Evolutionary conservation across 2,888 invertebrate genomes (phyloP).

Genomic region (Eupithecia vulgata): DNA sequence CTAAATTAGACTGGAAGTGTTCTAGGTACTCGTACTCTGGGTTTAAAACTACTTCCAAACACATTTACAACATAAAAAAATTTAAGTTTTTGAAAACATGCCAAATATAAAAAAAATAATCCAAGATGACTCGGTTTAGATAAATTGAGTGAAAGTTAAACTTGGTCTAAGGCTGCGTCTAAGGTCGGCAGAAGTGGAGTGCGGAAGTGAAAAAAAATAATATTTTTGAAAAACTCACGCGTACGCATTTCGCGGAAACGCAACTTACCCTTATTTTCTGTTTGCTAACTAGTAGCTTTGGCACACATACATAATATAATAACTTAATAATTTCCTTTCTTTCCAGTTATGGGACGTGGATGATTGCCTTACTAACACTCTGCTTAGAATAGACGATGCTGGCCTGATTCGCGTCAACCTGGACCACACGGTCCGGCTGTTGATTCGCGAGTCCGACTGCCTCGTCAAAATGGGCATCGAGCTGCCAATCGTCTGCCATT

Average conservation of each 20-base stretch:
- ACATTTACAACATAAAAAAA: too few relatives aligned
- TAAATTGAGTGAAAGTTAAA: too few relatives aligned
- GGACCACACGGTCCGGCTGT: constrained; percentile 88
- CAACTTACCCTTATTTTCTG: not conserved
- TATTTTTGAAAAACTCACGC: too few relatives aligned
- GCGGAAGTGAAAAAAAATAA: not conserved
- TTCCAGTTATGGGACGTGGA: constrained; percentile 86
- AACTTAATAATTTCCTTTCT: not conserved
- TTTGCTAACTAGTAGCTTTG: too few relatives aligned
- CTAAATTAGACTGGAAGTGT: too few relatives aligned
- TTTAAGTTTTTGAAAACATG: too few relatives aligned
- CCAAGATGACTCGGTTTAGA: too few relatives aligned
- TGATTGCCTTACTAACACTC: constrained; percentile 84
- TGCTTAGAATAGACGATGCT: constrained; percentile 85
- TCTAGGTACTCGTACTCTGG: too few relatives aligned
- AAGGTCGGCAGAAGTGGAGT: not conserved
- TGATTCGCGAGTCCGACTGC: constrained; percentile 93
- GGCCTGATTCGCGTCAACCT: constrained; percentile 90
- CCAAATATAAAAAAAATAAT: too few relatives aligned
- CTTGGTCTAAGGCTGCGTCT: not conserved
- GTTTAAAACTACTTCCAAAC: too few relatives aligned
- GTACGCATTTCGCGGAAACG: not conserved
- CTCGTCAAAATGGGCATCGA: constrained; percentile 92
- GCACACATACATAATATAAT: not conserved
- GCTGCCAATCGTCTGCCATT: constrained; percentile 92